Conservation (phyloP, 1,140 invertebrate genomes). For the Platorchestia sp. region DNA sequence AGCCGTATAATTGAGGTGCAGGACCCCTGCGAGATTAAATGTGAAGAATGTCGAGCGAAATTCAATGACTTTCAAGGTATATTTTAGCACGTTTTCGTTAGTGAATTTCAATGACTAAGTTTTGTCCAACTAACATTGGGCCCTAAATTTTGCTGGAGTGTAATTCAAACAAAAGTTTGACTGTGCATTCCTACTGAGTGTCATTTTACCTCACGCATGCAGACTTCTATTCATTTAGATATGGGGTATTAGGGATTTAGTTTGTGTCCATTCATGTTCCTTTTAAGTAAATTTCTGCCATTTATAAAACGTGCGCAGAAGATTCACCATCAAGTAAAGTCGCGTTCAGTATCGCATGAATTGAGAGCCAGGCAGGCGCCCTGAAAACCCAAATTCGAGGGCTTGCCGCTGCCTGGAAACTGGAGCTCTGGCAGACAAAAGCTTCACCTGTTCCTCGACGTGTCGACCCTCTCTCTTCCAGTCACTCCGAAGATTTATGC, state of each 20-base stretch:
- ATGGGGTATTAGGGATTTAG: neutral
- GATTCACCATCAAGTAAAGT: neutral
- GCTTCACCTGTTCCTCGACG: neutral
- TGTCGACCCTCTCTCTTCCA: constrained; percentile 3
- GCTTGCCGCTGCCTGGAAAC: neutral
- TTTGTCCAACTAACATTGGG: neutral
- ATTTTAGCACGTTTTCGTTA: neutral
- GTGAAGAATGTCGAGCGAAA: neutral
- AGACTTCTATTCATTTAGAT: neutral
- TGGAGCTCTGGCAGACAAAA: neutral
- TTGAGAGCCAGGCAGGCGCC: neutral
- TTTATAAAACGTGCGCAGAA: neutral
- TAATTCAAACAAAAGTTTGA: neutral
- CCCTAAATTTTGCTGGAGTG: neutral
- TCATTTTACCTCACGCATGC: neutral
- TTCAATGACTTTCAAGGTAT: neutral
- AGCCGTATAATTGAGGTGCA: neutral
- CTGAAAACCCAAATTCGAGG: neutral
- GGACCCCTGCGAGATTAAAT: neutral
- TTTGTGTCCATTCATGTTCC: neutral
- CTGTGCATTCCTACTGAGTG: neutral
- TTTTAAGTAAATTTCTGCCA: neutral
- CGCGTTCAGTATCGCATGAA: neutral
- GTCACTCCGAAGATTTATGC: neutral
- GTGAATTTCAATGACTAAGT: neutral